These are phyloP conservation scores for Musca vetustissima DNA, from an alignment of 1,140 invertebrate genomes.

Conservation along the genomic window DNA sequence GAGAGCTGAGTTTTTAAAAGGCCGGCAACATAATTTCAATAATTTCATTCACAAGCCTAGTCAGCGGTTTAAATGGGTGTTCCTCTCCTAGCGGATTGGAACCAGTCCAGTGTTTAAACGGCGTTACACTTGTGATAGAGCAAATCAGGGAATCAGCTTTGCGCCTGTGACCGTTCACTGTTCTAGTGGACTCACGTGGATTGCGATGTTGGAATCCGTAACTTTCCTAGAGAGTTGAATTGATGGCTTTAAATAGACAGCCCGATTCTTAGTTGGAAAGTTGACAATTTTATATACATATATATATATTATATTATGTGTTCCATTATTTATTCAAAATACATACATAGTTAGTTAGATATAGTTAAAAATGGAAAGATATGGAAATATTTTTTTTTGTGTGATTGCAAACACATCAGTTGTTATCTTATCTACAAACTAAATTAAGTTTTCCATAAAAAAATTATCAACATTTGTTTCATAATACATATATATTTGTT, in stretches of 20 bases:
- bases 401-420: too few species aligned
- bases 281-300: slow-evolving; percentile 37
- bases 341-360: too few species aligned
- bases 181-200: slow-evolving; percentile 44
- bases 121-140: slow-evolving; percentile 56
- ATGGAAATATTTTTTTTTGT: too few species aligned
- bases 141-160: slow-evolving; percentile 33
- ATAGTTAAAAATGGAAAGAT: too few species aligned
- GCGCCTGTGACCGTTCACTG: slow-evolving; percentile 34
- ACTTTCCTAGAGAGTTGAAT: slow-evolving; percentile 54
- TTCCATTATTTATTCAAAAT: too few species aligned
- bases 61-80: slow-evolving; percentile 46
- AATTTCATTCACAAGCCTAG: slow-evolving; percentile 45
- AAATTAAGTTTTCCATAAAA: too few species aligned
- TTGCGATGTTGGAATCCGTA: slow-evolving; percentile 36
- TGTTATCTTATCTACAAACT: too few species aligned
- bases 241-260: slow-evolving; percentile 8
- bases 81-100: slow-evolving; percentile 1
- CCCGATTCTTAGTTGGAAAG: slow-evolving; percentile 51
- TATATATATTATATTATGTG: too few species aligned
- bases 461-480: too few species aligned
- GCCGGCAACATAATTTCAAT: too few species aligned
- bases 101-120: slow-evolving; percentile 34
- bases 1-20: too few species aligned
- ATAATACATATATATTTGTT: too few species aligned